phyloP scores from a whole-genome alignment of 1,140 invertebrate genomes.

The Apis laboriosa region DNA sequence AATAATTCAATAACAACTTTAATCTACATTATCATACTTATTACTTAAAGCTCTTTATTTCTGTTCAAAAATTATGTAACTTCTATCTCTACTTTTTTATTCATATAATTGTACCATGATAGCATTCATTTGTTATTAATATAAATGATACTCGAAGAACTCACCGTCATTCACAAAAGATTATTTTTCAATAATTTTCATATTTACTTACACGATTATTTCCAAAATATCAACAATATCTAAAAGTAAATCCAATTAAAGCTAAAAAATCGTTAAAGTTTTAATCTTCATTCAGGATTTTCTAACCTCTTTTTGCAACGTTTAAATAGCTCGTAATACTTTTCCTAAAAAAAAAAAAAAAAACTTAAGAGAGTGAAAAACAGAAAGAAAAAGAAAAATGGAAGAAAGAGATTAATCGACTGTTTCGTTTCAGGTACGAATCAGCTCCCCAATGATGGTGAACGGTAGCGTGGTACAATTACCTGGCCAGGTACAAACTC shows the following conservation, averaged over 20 bases:
- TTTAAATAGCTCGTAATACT: too few relatives aligned
- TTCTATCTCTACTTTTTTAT: not conserved
- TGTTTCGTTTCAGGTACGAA: constrained; percentile 67
- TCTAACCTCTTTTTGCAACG: too few relatives aligned
- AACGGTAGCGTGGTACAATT: constrained; percentile 74
- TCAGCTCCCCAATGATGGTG: constrained; percentile 76
- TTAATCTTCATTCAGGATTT: too few relatives aligned
- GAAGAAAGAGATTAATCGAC: not conserved
- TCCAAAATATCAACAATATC: too few relatives aligned
- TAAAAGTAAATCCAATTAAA: too few relatives aligned
- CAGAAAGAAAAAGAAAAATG: too few relatives aligned
- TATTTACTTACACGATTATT: too few relatives aligned
- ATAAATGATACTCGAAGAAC: not conserved
- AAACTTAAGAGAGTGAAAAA: too few relatives aligned
- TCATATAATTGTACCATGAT: too few relatives aligned
- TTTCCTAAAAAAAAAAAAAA: too few relatives aligned
- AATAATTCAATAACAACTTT: not conserved
- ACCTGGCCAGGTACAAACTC: constrained; percentile 66
- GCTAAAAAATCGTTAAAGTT: too few relatives aligned
- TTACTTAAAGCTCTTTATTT: not conserved
- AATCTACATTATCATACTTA: not conserved
- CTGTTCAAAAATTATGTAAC: not conserved
- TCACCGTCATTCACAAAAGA: not conserved
- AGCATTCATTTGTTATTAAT: not conserved
- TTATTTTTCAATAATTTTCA: not conserved